A percentile compares a stretch with the other conserved stretches of the same genome.
Conservation (phyloP, 2,888 invertebrate species). For the Clepsis dumicolana region DNA sequence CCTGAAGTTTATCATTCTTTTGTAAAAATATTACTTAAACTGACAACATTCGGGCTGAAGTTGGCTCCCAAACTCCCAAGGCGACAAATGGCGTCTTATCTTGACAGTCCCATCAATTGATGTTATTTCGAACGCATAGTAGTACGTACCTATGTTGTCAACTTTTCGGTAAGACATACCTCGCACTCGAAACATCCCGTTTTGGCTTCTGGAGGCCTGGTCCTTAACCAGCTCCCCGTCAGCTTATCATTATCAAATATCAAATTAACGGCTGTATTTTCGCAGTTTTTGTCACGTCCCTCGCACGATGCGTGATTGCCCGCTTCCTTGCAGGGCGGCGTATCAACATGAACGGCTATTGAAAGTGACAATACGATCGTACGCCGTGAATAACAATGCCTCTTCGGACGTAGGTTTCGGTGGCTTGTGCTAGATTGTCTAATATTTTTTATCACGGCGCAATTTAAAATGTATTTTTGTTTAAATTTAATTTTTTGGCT, state of each 20-base stretch:
- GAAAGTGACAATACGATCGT: slow-evolving; percentile 67
- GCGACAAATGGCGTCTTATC: no score
- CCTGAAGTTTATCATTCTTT: no score
- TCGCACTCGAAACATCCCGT: background rate
- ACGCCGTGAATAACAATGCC: slow-evolving; percentile 61
- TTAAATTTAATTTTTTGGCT: no score
- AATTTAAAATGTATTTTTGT: no score
- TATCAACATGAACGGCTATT: slow-evolving; percentile 51
- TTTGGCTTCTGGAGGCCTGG: background rate
- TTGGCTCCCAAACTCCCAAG: no score
- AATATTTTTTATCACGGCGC: background rate
- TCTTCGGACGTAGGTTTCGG: slow-evolving; percentile 38
- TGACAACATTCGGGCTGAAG: no score
- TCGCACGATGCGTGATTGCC: slow-evolving; percentile 46
- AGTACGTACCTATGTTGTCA: background rate
- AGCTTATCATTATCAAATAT: slow-evolving; percentile 32
- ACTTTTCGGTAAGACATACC: background rate
- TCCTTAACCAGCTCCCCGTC: background rate
- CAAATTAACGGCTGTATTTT: slow-evolving; percentile 23
- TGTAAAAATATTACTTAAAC: no score
- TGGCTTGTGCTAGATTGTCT: slow-evolving; percentile 13
- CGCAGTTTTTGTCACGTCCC: slow-evolving; percentile 41
- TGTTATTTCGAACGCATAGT: no score
- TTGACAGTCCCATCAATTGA: no score
- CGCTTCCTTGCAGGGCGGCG: slow-evolving; percentile 57